phyloP scores from a whole-genome alignment of 2,797 vertebrate species.

The Alfaro cultratus region DNA sequence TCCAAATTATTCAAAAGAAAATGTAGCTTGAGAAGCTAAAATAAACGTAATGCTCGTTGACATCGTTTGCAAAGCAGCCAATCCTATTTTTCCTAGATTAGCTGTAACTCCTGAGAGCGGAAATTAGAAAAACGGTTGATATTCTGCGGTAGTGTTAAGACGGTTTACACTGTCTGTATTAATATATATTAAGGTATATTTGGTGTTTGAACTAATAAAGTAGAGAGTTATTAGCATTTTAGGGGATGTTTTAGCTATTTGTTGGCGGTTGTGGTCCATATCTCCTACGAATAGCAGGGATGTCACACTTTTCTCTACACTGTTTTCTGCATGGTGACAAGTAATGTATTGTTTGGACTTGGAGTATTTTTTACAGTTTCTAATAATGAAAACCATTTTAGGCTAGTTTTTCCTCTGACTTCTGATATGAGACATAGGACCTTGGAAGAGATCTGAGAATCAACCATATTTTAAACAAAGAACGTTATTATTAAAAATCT shows the following conservation, averaged over 20 bases:
- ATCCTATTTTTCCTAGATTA: not conserved
- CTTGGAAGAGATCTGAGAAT: not conserved
- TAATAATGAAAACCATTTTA: not conserved
- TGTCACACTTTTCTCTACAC: not conserved
- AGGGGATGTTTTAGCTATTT: not conserved
- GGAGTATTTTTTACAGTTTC: not conserved
- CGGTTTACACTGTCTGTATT: not conserved
- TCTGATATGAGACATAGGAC: not conserved
- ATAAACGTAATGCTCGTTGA: not conserved
- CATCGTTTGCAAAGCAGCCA: not conserved
- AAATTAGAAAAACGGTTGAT: not conserved
- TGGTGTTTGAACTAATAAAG: not conserved
- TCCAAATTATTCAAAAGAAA: not conserved
- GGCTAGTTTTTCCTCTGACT: not conserved
- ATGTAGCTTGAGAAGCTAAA: not conserved
- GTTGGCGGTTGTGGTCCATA: not conserved
- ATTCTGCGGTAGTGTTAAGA: not conserved
- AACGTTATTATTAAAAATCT: not conserved
- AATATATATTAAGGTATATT: not conserved
- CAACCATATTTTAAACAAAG: not conserved
- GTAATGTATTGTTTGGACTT: not conserved
- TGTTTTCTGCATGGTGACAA: not conserved
- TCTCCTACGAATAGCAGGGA: not conserved
- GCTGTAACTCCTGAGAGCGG: not conserved
- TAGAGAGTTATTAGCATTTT: not conserved